These are phyloP conservation scores for Cephalotes varians DNA, from an alignment of 2,888 invertebrate species.

Conservation along the genomic window DNA sequence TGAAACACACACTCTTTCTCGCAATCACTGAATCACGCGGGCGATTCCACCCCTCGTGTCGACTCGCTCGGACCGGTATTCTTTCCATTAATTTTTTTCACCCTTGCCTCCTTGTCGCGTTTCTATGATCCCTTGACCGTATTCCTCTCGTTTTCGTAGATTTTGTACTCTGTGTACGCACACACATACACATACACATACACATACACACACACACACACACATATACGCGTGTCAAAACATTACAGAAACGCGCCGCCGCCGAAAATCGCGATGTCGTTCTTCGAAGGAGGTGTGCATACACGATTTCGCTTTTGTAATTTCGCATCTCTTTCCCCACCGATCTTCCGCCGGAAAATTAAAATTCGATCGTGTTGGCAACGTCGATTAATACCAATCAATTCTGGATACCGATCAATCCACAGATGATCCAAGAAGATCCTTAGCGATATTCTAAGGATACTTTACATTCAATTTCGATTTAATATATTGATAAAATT, in stretches of 20 bases:
- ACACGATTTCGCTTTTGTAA: constrained; percentile 55
- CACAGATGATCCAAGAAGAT: too few species aligned
- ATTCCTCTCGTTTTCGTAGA: background rate
- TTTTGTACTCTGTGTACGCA: constrained; percentile 8
- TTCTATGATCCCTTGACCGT: constrained; percentile 23
- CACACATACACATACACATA: too few species aligned
- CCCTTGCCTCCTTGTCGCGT: background rate
- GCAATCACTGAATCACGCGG: constrained; percentile 35
- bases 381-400: constrained; percentile 25
- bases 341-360: background rate
- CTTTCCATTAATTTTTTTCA: background rate
- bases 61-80: constrained; percentile 10
- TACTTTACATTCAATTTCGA: background rate
- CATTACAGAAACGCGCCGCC: constrained; percentile 23
- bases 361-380: constrained; percentile 4
- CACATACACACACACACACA: background rate
- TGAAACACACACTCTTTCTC: constrained; percentile 60
- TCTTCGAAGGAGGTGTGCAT: constrained; percentile 48
- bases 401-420: background rate
- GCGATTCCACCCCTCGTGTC: constrained; percentile 10
- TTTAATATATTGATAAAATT: background rate
- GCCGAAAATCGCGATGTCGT: background rate
- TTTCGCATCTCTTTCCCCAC: background rate
- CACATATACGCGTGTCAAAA: background rate
- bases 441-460: background rate